Base-by-base conservation (phyloP, 2,797 vertebrate species). In the Tapirus indicus region DNA sequence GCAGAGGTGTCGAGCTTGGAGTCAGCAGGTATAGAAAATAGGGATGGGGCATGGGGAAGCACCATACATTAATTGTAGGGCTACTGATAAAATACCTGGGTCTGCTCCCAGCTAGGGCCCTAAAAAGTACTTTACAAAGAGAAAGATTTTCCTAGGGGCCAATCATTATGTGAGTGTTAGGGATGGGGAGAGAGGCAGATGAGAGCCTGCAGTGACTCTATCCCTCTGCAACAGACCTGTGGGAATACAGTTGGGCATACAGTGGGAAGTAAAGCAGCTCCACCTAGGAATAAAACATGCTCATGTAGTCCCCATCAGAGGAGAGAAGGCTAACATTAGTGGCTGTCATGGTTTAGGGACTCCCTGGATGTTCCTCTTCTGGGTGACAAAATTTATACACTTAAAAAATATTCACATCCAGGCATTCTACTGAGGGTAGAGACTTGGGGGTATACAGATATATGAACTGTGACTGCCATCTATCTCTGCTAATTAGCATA, bases 201-300 rank as follows among this genome's bases (percentile, higher is more conserved):
- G 29, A 85, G 66, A 71, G 18, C 47, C 14, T 27, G 14, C 5
- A 41, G 68, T 4, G 2, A 72, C 20, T 23, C 32, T 29, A 8
- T 0, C 1, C 25, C 23, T 90, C 27, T 9, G 1, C 21, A 18
- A 38, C 2, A 35, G 58, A 64, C 18, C 44, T 58, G 9, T 35
- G 18, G 21, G 27, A 71, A 2, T 1, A 8, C 12, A 27, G 18
- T 0, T 27, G 32, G 23, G 20, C n/a, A 52, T 9, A 6, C 8
- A 21, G 13, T 5, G 2, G 35, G 12, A 41, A 49, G 12, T 20
- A 83, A 84, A 49, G 5, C 8, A 66, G 16, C 8, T 83, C 49
- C 12, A 18, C 7, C 35, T 13, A 13, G 25, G 60, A n/a, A 77
- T 77, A 94, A 62, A 83, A 25, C 25, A 35, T 8, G 8, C 38